Conservation (phyloP, 2,797 vertebrate genomes). For the Pangasius larnaudii region DNA sequence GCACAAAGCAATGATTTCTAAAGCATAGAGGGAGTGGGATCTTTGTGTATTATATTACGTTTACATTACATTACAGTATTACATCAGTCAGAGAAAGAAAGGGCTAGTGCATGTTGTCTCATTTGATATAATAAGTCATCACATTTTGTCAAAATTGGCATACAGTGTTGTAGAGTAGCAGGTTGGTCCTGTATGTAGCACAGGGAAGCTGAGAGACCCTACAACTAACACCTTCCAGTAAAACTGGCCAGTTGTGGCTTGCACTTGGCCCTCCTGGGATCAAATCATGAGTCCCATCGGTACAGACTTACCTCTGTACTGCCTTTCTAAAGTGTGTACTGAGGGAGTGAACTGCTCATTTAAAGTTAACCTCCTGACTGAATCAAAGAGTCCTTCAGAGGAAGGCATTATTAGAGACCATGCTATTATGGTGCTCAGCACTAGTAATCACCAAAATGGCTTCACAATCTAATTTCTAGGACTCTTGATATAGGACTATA, state of each 20-base stretch:
- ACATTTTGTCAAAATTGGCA: background rate
- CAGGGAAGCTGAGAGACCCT: background rate
- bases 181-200: background rate
- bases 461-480: conserved; percentile 35
- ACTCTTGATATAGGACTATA: conserved; percentile 17
- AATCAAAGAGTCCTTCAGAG: conserved; percentile 43
- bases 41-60: background rate
- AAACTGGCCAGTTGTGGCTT: background rate
- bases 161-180: background rate
- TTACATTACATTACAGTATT: background rate
- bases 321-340: conserved; percentile 20
- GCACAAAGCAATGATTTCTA: background rate
- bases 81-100: background rate
- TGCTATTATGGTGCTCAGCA: conserved; percentile 38
- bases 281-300: conserved; percentile 5
- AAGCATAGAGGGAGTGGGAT: background rate
- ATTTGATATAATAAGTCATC: background rate
- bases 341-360: conserved; percentile 36
- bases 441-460: conserved; percentile 42
- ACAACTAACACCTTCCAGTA: background rate
- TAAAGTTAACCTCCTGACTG: conserved; percentile 40
- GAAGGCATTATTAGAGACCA: conserved; percentile 37
- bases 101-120: background rate
- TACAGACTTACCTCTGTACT: conserved; percentile 20
- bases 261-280: background rate